Evolutionary conservation across 2,113 vertebrate species (phyloP).

Genomic region (Menidia beryllina): DNA sequence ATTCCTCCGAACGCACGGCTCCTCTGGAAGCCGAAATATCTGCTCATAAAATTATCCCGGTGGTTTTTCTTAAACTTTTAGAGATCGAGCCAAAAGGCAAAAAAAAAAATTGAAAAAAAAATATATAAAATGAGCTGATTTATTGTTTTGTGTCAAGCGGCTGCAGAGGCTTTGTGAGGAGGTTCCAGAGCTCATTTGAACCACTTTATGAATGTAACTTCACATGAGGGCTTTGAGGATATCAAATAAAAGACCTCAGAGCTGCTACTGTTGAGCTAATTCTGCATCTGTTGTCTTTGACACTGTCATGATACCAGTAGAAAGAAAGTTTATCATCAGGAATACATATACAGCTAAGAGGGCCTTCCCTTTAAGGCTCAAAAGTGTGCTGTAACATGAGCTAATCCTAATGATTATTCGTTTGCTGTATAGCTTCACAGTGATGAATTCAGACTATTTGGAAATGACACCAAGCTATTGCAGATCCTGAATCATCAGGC

Average conservation of each 20-base stretch:
- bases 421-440: no score
- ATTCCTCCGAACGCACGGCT: constrained; percentile 9
- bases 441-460: neutral
- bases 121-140: constrained; percentile 30
- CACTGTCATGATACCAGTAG: neutral
- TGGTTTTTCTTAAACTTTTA: constrained; percentile 26
- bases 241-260: neutral
- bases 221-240: constrained; percentile 20
- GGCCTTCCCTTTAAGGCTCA: no score
- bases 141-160: constrained; percentile 19
- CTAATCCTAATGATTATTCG: no score
- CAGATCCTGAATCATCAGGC: neutral
- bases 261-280: constrained; percentile 15
- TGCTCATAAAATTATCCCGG: constrained; percentile 23
- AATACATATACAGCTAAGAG: no score
- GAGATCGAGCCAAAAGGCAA: constrained; percentile 14
- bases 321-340: neutral
- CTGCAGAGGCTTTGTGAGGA: constrained; percentile 23
- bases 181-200: constrained; percentile 22
- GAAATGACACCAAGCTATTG: neutral
- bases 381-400: no score
- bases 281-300: neutral
- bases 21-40: constrained; percentile 34
- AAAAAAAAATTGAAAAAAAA: no score
- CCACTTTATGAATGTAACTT: constrained; percentile 22